Evolutionary conservation across 2,888 invertebrate species (phyloP), one percentile per base, ranked within the genome.

Genomic region (Sipha maydis): DNA sequence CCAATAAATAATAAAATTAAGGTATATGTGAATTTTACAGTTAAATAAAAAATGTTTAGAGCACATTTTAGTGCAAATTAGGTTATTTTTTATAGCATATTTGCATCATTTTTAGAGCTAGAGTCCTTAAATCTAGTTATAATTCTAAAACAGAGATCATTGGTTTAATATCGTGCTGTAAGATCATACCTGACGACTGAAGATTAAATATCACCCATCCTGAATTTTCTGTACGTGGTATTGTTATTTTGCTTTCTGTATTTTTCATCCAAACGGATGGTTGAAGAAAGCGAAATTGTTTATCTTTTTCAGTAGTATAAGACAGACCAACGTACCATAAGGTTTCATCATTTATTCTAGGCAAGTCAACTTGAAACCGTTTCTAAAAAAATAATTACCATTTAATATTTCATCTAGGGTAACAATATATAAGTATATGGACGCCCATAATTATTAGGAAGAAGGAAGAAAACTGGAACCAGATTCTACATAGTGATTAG

Each of bases 151-250:
- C 34, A 34, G 34, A 34, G 4, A 2, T 34, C 4, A 34, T 34
- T 3, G 34, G 34, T 4, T 34, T 34, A 34, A 34, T 41, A 41
- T 41, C 41, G 14, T 14, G n/a, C 9, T 78, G 69, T 54, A 28
- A 54, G 11, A 25, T 91, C 92, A 92, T 77, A 94, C 94, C 94
- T 85, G 93, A 93, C 91, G 93, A 93, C 56, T 93, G 93, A 1
- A 95, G 92, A 90, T 95, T 95, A 89, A 95, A 93, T 79, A 95
- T 93, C 3, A 95, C 91, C 92, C 95, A 94, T 0, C 92, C 92
- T 0, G 91, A 91, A 69, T 91, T 91, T 5, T 90, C 90, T 8
- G 90, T 89, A 7, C 90, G 90, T 11, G 91, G 91, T 85, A 92
- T 90, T 89, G 91, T 91, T 41, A 90, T 75, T n/a, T 89, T 85